phyloP scores from a whole-genome alignment of 1,140 invertebrate genomes.

The Trachymyrmex cornetzi region DNA sequence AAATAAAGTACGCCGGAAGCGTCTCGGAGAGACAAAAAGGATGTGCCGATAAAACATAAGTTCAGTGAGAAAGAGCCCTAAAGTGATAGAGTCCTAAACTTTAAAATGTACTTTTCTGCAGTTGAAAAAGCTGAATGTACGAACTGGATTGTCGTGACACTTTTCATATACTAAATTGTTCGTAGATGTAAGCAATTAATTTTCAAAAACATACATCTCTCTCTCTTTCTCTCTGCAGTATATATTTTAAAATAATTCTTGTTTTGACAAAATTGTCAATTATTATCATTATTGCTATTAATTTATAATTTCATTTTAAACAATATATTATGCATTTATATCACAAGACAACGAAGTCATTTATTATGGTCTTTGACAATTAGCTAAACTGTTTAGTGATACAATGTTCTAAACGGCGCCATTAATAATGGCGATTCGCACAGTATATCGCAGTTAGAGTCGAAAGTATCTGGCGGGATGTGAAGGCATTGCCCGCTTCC shows the following conservation, averaged over 20 bases:
- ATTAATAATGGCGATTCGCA: conserved; percentile 37
- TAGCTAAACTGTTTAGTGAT: conserved; percentile 47
- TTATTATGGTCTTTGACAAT: conserved; percentile 11
- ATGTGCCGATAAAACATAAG: conserved; percentile 72
- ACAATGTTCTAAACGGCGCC: conserved; percentile 6
- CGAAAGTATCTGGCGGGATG: conserved; percentile 45
- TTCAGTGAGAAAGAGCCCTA: conserved; percentile 65
- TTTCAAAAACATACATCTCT: background rate
- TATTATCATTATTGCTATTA: background rate
- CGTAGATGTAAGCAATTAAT: background rate
- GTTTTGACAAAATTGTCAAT: background rate
- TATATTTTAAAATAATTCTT: background rate
- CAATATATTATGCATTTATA: background rate
- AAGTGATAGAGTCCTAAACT: conserved; percentile 67
- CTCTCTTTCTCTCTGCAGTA: too few species aligned
- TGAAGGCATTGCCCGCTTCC: conserved; percentile 61
- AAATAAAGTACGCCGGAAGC: conserved; percentile 72
- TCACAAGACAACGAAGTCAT: background rate
- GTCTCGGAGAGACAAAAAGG: conserved; percentile 65
- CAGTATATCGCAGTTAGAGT: conserved; percentile 46
- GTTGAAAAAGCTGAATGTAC: conserved; percentile 23
- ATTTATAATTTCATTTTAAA: conserved; percentile 3
- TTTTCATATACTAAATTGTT: background rate
- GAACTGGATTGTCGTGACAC: background rate
- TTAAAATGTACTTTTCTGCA: conserved; percentile 53